These are phyloP conservation scores for Corythoichthys intestinalis DNA, from an alignment of 2,113 vertebrate genomes.

Conservation along the genomic window DNA sequence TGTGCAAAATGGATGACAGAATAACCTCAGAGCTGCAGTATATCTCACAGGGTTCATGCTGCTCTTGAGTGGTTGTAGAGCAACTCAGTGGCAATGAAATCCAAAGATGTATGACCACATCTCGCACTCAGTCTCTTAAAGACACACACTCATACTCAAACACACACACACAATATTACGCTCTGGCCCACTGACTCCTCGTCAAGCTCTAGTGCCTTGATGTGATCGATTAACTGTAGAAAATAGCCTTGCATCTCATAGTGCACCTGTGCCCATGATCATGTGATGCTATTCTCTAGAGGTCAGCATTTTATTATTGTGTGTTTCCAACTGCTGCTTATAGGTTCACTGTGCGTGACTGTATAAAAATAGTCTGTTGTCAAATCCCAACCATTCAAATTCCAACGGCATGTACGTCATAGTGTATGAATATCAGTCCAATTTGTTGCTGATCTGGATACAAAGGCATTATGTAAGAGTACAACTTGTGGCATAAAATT, in stretches of 20 bases:
- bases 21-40: slow-evolving; percentile 32
- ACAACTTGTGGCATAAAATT: slow-evolving; percentile 19
- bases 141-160: slow-evolving; percentile 8
- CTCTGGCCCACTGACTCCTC: slow-evolving; percentile 50
- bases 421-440: slow-evolving; percentile 26
- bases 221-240: slow-evolving; percentile 65
- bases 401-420: slow-evolving; percentile 37
- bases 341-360: slow-evolving; percentile 17
- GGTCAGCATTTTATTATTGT: slow-evolving; percentile 6
- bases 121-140: slow-evolving; percentile 15
- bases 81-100: slow-evolving; percentile 45
- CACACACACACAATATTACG: slow-evolving; percentile 30
- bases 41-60: slow-evolving; percentile 39
- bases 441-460: slow-evolving; percentile 19
- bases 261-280: slow-evolving; percentile 57
- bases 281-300: slow-evolving; percentile 33
- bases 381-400: slow-evolving; percentile 35
- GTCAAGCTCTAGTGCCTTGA: slow-evolving; percentile 51
- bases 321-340: slow-evolving; percentile 1
- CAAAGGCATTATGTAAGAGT: slow-evolving; percentile 32
- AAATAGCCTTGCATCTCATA: slow-evolving; percentile 55
- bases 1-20: slow-evolving; percentile 44
- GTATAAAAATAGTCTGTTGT: slow-evolving; percentile 16
- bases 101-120: slow-evolving; percentile 40
- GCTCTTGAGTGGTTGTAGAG: slow-evolving; percentile 37